A percentile compares a stretch with the other conserved stretches of the same genome.
These are phyloP conservation scores for Anabas testudineus DNA, from an alignment of 2,797 vertebrate genomes.

Conservation along the genomic window DNA sequence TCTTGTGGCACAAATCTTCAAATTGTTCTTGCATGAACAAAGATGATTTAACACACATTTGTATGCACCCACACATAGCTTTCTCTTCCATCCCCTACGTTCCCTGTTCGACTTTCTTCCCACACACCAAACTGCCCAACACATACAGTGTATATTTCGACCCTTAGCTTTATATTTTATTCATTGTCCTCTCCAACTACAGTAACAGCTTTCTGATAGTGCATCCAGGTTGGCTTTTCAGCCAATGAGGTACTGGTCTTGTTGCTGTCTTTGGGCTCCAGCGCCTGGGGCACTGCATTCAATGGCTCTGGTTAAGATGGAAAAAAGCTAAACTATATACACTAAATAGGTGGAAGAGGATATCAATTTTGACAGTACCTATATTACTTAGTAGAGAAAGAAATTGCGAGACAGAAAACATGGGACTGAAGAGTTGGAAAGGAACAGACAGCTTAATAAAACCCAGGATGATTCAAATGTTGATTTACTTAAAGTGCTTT, in stretches of 20 bases:
- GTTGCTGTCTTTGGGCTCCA: slow-evolving; percentile 46
- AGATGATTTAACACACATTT: slow-evolving; percentile 50
- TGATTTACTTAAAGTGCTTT: slow-evolving; percentile 6
- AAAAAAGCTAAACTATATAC: slow-evolving; percentile 65
- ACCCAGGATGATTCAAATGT: not conserved
- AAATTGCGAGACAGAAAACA: slow-evolving; percentile 39
- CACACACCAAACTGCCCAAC: slow-evolving; percentile 51
- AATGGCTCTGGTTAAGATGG: slow-evolving; percentile 52
- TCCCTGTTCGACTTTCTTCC: slow-evolving; percentile 44
- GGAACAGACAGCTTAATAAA: slow-evolving; percentile 36
- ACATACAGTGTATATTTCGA: slow-evolving; percentile 45
- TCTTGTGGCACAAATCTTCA: slow-evolving; percentile 39
- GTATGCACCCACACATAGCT: slow-evolving; percentile 44
- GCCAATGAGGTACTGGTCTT: slow-evolving; percentile 57
- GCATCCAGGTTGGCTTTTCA: slow-evolving; percentile 63
- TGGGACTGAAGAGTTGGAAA: slow-evolving; percentile 10
- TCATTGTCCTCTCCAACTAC: slow-evolving; percentile 60
- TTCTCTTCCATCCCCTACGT: slow-evolving; percentile 23
- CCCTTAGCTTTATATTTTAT: slow-evolving; percentile 68
- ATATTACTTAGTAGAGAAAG: slow-evolving; percentile 28
- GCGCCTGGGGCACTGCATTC: slow-evolving; percentile 50
- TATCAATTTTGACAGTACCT: slow-evolving; percentile 63
- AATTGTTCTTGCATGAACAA: slow-evolving; percentile 39
- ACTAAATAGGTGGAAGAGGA: slow-evolving; percentile 46
- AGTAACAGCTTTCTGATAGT: slow-evolving; percentile 55